Evolutionary conservation across 2,113 vertebrate species (phyloP).

Genomic region (Pachyramphus minor): DNA sequence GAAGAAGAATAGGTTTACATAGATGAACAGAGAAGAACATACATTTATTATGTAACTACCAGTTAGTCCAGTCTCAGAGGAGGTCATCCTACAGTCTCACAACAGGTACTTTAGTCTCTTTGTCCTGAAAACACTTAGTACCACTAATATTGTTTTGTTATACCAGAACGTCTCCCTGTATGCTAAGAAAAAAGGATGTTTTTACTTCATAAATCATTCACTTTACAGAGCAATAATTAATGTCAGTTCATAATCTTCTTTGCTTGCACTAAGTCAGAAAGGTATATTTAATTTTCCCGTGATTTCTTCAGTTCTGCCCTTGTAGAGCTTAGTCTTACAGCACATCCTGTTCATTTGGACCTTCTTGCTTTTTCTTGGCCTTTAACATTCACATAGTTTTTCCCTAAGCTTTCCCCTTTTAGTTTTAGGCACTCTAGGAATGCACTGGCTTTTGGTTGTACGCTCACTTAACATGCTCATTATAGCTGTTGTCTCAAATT

Average conservation of each 20-base stretch:
- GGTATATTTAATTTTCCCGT: conserved; percentile 12
- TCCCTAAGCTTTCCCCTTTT: background rate
- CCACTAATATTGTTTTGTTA: background rate
- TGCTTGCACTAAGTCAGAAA: conserved; percentile 44
- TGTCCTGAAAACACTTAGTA: conserved; percentile 25
- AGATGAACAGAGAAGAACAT: background rate
- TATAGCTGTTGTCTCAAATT: background rate
- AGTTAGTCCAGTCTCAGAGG: background rate
- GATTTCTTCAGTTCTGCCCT: background rate
- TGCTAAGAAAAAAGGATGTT: conserved; percentile 11
- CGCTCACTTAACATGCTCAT: background rate
- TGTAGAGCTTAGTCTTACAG: background rate
- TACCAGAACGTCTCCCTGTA: background rate
- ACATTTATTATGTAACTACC: background rate
- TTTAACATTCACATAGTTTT: background rate
- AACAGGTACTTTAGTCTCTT: conserved; percentile 17
- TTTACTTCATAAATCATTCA: conserved; percentile 61
- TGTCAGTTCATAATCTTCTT: conserved; percentile 17
- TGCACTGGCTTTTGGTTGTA: background rate
- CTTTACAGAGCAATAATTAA: conserved; percentile 13
- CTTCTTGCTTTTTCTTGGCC: background rate
- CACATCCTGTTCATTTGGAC: background rate
- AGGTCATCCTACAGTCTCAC: background rate
- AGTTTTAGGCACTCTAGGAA: background rate
- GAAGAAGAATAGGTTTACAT: background rate